Base-by-base conservation (phyloP, 2,797 vertebrate species). In the Crocidura indochinensis region DNA sequence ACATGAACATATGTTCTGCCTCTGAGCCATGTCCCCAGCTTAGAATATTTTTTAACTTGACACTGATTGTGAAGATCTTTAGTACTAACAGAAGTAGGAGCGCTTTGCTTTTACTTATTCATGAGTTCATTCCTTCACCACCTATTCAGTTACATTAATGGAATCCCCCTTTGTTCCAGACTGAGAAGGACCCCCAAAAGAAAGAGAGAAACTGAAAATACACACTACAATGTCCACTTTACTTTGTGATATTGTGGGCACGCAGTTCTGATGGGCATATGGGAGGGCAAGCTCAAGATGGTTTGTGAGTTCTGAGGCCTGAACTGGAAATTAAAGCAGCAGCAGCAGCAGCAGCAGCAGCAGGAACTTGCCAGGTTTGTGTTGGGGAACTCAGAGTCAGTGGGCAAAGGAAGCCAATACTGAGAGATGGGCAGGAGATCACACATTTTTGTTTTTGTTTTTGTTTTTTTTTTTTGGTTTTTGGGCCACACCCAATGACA, bases 121-220 rank as follows among this genome's bases (percentile, higher is more conserved):
- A 53, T 53, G 2, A 4, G 15, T 44, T 64, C 46, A 64, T 22
- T 47, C 60, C 74, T 71, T 29, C 60, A 49, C 78, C 49, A 19
- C 15, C 19, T 24, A 47, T 75, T 24, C 24, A 27, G 75, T 31
- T 56, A 8, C 15, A 11, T 85, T 75, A 79, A 38, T 44, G 88
- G 64, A 87, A 84, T 88, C 68, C 19, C 67, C 26, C 64, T 77
- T 94, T 83, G 60, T 79, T 91, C 86, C 79, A 83, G 76, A 74
- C 71, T 88, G 64, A 56, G 49, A 91, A 72, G 81, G 47, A 91
- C 44, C 49, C 72, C 73, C 72, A 51, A 49, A 74, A 51, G 67
- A 85, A 68, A 88, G 83, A 67, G 44, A 60, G 91, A 85, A 72
- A 79, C 46, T 85, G 29, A 49, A 85, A 90, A 93, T 22, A 19